These are phyloP conservation scores for Pachyramphus minor DNA, from an alignment of 2,113 vertebrate species.

Conservation along the genomic window DNA sequence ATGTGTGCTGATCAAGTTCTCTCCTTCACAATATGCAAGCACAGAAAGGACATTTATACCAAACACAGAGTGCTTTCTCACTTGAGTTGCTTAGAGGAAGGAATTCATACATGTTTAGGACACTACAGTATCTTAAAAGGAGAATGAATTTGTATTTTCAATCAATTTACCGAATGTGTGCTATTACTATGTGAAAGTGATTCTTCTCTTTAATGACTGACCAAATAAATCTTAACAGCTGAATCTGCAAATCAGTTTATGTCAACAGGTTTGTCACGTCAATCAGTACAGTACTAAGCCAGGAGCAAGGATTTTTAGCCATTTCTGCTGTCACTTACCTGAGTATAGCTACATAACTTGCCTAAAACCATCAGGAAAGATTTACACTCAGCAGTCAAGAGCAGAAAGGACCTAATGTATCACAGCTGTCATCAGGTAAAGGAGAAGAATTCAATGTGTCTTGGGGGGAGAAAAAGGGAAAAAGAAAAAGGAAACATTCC, in stretches of 20 bases:
- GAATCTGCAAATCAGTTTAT: neutral
- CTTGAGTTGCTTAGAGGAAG: neutral
- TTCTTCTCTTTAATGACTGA: neutral
- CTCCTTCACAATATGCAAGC: neutral
- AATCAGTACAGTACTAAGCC: neutral
- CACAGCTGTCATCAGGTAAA: slow-evolving; percentile 10
- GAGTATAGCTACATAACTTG: neutral
- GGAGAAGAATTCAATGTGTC: neutral
- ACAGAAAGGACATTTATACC: neutral
- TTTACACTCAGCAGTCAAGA: slow-evolving; percentile 1
- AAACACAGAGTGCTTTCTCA: neutral
- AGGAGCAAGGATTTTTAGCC: neutral
- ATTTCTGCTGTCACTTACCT: neutral
- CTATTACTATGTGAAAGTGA: neutral
- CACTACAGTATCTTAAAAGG: neutral
- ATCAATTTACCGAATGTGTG: neutral
- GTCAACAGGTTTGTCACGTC: neutral
- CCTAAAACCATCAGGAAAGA: neutral
- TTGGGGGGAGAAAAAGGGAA: neutral
- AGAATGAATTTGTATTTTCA: neutral
- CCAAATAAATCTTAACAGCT: neutral
- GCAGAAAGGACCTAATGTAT: neutral
- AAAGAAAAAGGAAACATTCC: neutral
- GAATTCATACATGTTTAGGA: neutral
- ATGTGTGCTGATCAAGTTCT: neutral